These are phyloP conservation scores for Cairina moschata DNA, from an alignment of 2,113 vertebrate species.

Conservation along the genomic window DNA sequence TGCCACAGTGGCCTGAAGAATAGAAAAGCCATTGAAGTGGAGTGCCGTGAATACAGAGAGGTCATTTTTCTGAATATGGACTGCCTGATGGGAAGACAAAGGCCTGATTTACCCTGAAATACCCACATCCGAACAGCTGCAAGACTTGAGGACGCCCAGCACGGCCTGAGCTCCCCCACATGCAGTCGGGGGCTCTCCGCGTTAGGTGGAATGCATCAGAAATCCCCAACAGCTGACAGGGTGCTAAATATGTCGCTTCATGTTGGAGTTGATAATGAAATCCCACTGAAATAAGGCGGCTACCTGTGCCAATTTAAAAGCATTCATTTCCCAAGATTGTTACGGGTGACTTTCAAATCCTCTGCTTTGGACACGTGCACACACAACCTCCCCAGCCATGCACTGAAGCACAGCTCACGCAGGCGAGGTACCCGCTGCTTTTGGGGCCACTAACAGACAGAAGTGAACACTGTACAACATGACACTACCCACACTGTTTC, in stretches of 20 bases:
- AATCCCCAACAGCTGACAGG: not conserved
- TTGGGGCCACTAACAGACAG: not conserved
- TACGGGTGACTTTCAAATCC: not conserved
- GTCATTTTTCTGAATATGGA: conserved; percentile 25
- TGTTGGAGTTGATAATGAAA: not conserved
- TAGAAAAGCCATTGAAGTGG: conserved; percentile 29
- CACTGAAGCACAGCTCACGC: rapidly evolving
- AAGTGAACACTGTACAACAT: not conserved
- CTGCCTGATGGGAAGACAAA: conserved; percentile 34
- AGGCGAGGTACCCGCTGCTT: not conserved
- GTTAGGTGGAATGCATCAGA: not conserved
- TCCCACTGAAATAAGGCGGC: not conserved
- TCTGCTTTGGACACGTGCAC: rapidly evolving
- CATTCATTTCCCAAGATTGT: not conserved
- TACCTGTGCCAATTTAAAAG: not conserved
- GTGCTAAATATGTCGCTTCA: not conserved
- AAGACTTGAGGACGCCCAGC: not conserved
- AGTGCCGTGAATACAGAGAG: conserved; percentile 23
- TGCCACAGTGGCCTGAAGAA: conserved; percentile 7
- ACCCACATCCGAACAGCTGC: not conserved
- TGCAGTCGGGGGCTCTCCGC: rapidly evolving
- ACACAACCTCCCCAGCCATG: not conserved
- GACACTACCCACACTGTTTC: not conserved
- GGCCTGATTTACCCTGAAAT: not conserved
- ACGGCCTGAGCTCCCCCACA: not conserved